These are phyloP conservation scores for Matsumyia berberina DNA, from an alignment of 2,888 invertebrate species.

Conservation along the genomic window DNA sequence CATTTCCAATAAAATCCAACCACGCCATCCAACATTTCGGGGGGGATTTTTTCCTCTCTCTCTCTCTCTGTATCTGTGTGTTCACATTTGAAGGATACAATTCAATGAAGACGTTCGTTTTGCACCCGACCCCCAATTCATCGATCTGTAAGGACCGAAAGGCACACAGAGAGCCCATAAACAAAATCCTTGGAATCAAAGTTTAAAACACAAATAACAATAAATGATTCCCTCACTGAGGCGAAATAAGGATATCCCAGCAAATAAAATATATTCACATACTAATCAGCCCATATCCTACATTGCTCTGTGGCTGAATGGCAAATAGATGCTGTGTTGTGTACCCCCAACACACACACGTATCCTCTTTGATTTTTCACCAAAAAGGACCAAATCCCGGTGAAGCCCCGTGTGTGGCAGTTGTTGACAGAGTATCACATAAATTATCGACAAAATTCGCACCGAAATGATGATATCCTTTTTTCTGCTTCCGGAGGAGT, in stretches of 20 bases:
- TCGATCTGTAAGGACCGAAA: not conserved
- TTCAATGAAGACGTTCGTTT: constrained; percentile 17
- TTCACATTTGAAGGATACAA: too few relatives aligned
- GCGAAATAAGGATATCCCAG: constrained; percentile 53
- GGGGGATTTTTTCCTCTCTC: not conserved
- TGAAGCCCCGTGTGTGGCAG: constrained; percentile 53
- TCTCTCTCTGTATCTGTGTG: too few relatives aligned
- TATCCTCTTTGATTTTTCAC: constrained; percentile 58
- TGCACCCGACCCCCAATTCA: not conserved
- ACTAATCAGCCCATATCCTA: constrained; percentile 65
- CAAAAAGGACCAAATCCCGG: constrained; percentile 55
- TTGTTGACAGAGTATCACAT: constrained; percentile 75
- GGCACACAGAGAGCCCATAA: not conserved
- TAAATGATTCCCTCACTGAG: constrained; percentile 50
- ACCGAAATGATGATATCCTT: constrained; percentile 45
- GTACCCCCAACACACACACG: not conserved
- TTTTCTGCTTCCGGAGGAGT: constrained; percentile 12
- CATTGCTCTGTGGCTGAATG: constrained; percentile 65
- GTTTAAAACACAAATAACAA: constrained; percentile 73
- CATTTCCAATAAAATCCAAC: not conserved
- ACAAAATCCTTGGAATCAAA: constrained; percentile 36
- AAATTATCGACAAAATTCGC: constrained; percentile 69
- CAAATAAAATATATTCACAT: constrained; percentile 71
- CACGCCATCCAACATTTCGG: constrained; percentile 8
- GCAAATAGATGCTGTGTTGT: constrained; percentile 30